Conservation (phyloP, 2,113 vertebrate genomes). For the Corythornis vintsioides region DNA sequence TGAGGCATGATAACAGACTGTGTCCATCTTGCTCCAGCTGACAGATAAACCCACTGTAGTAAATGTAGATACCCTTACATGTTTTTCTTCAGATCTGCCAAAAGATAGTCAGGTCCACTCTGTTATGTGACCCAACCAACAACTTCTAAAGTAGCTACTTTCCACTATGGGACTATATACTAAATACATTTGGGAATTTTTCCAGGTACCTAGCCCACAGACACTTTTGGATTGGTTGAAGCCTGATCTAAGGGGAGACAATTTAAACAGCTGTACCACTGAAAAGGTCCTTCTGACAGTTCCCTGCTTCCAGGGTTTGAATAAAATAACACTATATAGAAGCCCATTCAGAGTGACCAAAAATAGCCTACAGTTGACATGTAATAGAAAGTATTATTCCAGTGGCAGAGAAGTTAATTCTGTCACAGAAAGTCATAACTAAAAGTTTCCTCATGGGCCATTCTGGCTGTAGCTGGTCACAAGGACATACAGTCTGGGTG, state of each 20-base stretch:
- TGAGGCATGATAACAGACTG: neutral
- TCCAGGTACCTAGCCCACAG: neutral
- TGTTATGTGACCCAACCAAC: neutral
- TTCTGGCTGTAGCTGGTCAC: neutral
- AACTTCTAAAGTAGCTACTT: neutral
- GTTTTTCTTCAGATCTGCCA: neutral
- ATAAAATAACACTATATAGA: neutral
- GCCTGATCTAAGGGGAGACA: neutral
- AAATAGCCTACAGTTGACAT: neutral
- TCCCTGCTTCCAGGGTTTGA: neutral
- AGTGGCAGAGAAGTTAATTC: neutral
- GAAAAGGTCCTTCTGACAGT: neutral
- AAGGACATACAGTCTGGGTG: neutral
- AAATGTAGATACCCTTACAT: neutral
- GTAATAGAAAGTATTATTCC: neutral
- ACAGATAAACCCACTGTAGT: neutral
- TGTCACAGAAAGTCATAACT: neutral
- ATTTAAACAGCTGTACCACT: neutral
- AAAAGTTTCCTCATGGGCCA: neutral
- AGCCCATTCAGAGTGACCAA: neutral
- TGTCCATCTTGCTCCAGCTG: constrained; percentile 14
- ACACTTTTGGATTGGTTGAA: neutral
- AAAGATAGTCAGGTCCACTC: neutral
- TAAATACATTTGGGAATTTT: neutral
- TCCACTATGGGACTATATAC: neutral